Base-by-base conservation (phyloP, 2,113 vertebrate species). In the Rhagologus leucostigma region DNA sequence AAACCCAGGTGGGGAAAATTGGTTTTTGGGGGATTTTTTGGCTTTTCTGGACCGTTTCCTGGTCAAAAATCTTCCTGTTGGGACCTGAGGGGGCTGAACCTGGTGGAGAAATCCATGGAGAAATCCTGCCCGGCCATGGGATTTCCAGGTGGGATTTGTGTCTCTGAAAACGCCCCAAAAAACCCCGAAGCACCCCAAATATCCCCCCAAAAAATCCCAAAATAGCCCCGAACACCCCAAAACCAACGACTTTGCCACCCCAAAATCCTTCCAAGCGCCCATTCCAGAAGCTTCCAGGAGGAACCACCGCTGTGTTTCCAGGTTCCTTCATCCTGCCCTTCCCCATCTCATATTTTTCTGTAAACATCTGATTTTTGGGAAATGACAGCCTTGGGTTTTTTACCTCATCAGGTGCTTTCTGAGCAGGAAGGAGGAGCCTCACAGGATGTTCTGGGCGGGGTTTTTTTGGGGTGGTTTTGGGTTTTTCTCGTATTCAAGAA, bases 231-330 rank as follows among this genome's bases (percentile, higher is more conserved):
- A 35, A 35, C 27, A 30, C 50, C 50, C 52, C 50, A 33, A 7
- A 59, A 16, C 21, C n/a, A 32, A 26, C 0, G 0, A 7, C 11
- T 30, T 30, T 5, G 1, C 26, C 39, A 9, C 49, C 39, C 60
- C 39, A 6, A 44, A 53, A 35, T 11, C 49, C 20, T 79, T 15
- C 75, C 27, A 8, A 11, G 20, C 4, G 3, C 26, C 37, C 32
- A 23, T 78, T 78, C 76, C 49, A 2, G 62, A 46, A 44, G 11
- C 19, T 79, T 79, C 76, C 39, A 2, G 37, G 47, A 52, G n/a
- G n/a, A 49, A 2, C 6, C 32, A 1, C 3, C 0, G 5, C 13
- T 27, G 15, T 1, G 52, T 29, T 44, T 30, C 49, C 37, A 3
- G 11, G 7, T 30, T 35, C 5, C 7, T 10, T 44, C 6, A 0